A percentile compares a stretch with the other conserved stretches of the same genome.
These are phyloP conservation scores for Notocelia uddmanniana DNA, from an alignment of 2,888 invertebrate genomes.

Conservation along the genomic window DNA sequence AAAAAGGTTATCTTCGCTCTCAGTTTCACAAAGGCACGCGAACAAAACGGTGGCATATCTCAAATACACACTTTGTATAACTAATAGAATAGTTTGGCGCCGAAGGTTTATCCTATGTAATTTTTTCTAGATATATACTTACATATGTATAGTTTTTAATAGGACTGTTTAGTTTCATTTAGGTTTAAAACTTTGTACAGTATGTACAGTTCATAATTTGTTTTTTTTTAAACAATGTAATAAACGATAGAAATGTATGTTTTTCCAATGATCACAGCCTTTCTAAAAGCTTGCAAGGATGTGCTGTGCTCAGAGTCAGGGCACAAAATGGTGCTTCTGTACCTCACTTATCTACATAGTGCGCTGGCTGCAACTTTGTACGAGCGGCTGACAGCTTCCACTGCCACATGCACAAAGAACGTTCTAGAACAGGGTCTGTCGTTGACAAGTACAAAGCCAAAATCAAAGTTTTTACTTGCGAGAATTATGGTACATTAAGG, in stretches of 20 bases:
- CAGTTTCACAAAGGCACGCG: slow-evolving; percentile 23
- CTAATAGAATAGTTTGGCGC: background rate
- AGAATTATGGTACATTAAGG: too few species aligned
- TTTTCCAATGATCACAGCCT: too few species aligned
- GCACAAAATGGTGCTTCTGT: background rate
- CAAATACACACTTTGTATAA: slow-evolving; percentile 19
- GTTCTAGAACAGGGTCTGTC: background rate
- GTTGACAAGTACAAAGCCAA: background rate
- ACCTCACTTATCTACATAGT: background rate
- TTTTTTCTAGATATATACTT: background rate
- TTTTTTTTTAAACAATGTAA: too few species aligned
- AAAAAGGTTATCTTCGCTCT: slow-evolving; percentile 32
- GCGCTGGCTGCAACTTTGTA: slow-evolving; percentile 25
- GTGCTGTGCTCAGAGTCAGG: background rate
- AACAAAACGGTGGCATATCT: slow-evolving; percentile 18
- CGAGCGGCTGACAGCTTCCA: slow-evolving; percentile 8
- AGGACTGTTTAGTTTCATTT: too few species aligned
- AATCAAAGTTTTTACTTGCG: too few species aligned
- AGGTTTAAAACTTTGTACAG: too few species aligned
- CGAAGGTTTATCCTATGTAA: background rate
- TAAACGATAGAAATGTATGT: too few species aligned
- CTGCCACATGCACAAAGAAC: background rate
- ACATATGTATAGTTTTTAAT: too few species aligned
- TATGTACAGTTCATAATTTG: too few species aligned
- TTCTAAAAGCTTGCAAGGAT: too few species aligned